Evolutionary conservation across 2,797 vertebrate genomes (phyloP).

Genomic region (Balearica regulorum): DNA sequence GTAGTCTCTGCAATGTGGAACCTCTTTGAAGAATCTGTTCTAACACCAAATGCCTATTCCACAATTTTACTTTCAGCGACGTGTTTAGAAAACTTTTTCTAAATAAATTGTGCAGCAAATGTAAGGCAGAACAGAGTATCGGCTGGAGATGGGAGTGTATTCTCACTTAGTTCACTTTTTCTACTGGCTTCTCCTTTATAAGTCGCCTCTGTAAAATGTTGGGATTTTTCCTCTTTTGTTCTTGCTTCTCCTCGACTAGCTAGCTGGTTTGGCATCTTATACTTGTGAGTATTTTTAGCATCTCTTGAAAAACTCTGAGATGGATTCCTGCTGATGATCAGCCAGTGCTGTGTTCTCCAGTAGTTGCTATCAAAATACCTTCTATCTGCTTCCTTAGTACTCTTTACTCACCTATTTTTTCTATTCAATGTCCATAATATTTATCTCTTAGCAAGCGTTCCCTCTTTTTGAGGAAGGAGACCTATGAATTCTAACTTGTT

Average conservation of each 20-base stretch:
- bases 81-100: neutral
- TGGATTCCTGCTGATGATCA: conserved; percentile 23
- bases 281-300: conserved; percentile 24
- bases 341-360: neutral
- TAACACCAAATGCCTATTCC: neutral
- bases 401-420: neutral
- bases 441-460: neutral
- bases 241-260: neutral
- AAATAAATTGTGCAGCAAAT: neutral
- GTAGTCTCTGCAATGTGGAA: neutral
- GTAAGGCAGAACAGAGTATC: neutral
- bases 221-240: conserved; percentile 46
- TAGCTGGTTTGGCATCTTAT: conserved; percentile 20
- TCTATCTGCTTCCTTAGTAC: neutral
- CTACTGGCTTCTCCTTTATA: neutral
- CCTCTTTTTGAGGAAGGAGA: neutral
- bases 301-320: conserved; percentile 43
- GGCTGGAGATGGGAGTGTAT: neutral
- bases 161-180: neutral
- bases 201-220: neutral
- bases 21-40: neutral
- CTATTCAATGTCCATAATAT: neutral
- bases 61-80: neutral
- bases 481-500: neutral
- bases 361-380: neutral